Evolutionary conservation across 2,888 invertebrate species (phyloP).

Genomic region (Meghimatium bilineatum): DNA sequence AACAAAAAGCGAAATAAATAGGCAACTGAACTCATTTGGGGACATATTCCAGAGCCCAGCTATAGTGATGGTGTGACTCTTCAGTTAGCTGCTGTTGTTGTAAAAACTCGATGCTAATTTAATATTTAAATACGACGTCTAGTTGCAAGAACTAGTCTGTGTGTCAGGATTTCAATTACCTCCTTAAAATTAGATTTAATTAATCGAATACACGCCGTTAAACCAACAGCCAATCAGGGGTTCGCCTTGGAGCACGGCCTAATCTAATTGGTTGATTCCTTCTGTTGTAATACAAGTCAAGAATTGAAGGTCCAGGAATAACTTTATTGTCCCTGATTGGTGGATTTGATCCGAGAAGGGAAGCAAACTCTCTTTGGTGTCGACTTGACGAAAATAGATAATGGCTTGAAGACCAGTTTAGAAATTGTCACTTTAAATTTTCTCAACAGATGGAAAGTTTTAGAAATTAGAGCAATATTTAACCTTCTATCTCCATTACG

Average conservation of each 20-base stretch:
- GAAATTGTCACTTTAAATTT: conserved; percentile 2
- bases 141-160: background rate
- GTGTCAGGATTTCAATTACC: background rate
- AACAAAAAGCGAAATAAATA: too few relatives aligned
- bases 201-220: conserved; percentile 16
- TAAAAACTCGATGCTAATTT: background rate
- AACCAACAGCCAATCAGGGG: background rate
- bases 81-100: too few relatives aligned
- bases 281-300: conserved; percentile 38
- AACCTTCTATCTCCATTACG: too few relatives aligned
- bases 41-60: too few relatives aligned
- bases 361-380: conserved; percentile 6
- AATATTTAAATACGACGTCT: background rate
- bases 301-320: conserved; percentile 16
- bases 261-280: conserved; percentile 34
- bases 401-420: conserved; percentile 4
- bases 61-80: too few relatives aligned
- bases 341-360: conserved; percentile 19
- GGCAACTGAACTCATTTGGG: too few relatives aligned
- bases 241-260: background rate
- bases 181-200: background rate
- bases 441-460: background rate
- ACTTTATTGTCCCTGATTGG: conserved; percentile 32
- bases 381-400: conserved; percentile 11
- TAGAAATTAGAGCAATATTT: too few relatives aligned